These are phyloP conservation scores for Phthorimaea operculella DNA, from an alignment of 1,140 invertebrate genomes.

Conservation along the genomic window DNA sequence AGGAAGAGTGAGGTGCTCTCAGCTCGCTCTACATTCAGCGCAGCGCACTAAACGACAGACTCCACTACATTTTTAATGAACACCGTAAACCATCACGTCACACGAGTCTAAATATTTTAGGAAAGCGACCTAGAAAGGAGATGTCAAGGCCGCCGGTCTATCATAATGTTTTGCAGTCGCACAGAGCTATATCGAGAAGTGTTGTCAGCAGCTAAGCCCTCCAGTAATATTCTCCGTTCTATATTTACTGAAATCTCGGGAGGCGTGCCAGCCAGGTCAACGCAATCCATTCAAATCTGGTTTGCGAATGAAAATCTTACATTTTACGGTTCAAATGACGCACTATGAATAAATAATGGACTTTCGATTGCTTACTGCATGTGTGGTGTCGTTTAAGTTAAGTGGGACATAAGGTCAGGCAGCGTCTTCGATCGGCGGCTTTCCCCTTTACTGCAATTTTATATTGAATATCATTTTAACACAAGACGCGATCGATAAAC, in stretches of 20 bases:
- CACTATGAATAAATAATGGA: conserved; percentile 6
- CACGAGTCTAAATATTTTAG: background rate
- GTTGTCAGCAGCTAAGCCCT: conserved; percentile 32
- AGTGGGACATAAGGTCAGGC: background rate
- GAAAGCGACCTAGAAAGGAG: conserved; percentile 3
- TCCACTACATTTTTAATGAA: conserved; percentile 35
- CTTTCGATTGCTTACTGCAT: background rate
- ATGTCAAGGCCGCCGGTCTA: conserved; percentile 6
- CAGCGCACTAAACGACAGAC: conserved; percentile 22
- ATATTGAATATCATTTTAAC: background rate
- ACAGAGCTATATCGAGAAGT: conserved; percentile 24
- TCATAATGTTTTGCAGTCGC: background rate
- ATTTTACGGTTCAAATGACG: background rate
- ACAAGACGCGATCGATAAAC: background rate
- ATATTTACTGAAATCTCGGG: conserved; percentile 41
- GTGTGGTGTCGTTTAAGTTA: background rate
- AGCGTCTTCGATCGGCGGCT: background rate
- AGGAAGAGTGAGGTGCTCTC: conserved; percentile 24
- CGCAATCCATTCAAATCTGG: conserved; percentile 16
- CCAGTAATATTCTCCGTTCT: conserved; percentile 40
- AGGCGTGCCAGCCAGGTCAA: conserved; percentile 43
- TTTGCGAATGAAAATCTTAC: background rate
- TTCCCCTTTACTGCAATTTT: background rate
- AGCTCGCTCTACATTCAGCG: conserved; percentile 27
- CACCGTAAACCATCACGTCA: background rate